These are phyloP conservation scores for Petrocephalus schoutedeni DNA, from an alignment of 2,797 vertebrate genomes.

Conservation along the genomic window DNA sequence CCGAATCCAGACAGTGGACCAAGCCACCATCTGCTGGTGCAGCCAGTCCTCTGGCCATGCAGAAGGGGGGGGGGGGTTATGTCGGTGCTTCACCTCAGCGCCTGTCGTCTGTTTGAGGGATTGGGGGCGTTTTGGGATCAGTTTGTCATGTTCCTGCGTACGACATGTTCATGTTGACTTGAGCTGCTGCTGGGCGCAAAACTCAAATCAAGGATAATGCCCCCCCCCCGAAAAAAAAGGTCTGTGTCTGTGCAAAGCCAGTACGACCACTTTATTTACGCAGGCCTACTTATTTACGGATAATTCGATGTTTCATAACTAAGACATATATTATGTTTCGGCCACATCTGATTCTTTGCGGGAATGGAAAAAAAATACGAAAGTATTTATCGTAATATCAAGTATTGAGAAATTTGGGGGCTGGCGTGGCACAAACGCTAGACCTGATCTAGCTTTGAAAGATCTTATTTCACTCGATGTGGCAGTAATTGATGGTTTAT, in stretches of 20 bases:
- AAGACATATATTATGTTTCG: not conserved
- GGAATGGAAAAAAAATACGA: not conserved
- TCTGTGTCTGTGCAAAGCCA: not conserved
- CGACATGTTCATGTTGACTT: constrained; percentile 3
- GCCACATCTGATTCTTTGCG: not conserved
- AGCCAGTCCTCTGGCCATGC: not conserved
- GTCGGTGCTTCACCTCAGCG: not conserved
- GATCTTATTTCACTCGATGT: not conserved
- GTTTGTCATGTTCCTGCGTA: not conserved
- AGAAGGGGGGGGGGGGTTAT: no score
- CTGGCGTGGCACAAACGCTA: not conserved
- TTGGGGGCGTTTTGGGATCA: not conserved
- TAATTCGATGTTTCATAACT: not conserved
- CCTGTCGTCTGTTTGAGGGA: not conserved
- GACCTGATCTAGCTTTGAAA: not conserved
- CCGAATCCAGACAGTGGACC: not conserved
- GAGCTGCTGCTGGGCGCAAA: not conserved
- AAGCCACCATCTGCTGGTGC: not conserved
- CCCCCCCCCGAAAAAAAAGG: not conserved
- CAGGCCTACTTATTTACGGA: not conserved
- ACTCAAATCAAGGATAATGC: not conserved
- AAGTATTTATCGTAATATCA: not conserved
- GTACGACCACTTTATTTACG: not conserved
- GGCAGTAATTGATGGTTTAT: not conserved
- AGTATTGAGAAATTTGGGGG: not conserved